phyloP scores from a whole-genome alignment of 2,888 invertebrate species.

The Merodon equestris region DNA sequence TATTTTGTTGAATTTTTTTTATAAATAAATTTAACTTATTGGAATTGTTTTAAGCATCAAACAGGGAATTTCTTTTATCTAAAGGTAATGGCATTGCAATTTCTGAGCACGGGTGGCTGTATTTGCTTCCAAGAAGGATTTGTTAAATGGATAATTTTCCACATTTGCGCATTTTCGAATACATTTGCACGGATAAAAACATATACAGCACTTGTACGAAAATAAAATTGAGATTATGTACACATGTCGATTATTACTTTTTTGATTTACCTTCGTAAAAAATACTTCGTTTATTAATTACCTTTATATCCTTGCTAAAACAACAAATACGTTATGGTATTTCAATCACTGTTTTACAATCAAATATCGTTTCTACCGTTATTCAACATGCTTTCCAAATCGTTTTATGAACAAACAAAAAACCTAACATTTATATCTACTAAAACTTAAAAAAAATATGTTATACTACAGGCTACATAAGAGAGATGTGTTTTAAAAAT shows the following conservation, averaged over 20 bases:
- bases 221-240: constrained; percentile 46
- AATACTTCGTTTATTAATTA: no score
- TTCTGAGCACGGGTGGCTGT: no score
- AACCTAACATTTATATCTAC: constrained; percentile 16
- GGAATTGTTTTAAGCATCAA: no score
- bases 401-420: constrained; percentile 6
- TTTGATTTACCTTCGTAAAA: constrained; percentile 18
- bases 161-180: constrained; percentile 14
- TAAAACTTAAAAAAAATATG: constrained; percentile 14
- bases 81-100: no score
- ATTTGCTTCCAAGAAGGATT: constrained; percentile 24
- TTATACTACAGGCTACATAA: constrained; percentile 70
- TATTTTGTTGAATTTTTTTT: no score
- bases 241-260: constrained; percentile 24
- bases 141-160: constrained; percentile 22
- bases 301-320: no score
- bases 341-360: constrained; percentile 9
- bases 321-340: background rate
- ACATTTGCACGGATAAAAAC: no score
- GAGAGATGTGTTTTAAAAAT: constrained; percentile 74
- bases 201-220: constrained; percentile 18
- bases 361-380: constrained; percentile 27
- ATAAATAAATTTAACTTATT: no score
- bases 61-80: no score
- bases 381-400: constrained; percentile 14